Conservation (phyloP, 2,797 vertebrate species). For the Myotis vivesi region DNA sequence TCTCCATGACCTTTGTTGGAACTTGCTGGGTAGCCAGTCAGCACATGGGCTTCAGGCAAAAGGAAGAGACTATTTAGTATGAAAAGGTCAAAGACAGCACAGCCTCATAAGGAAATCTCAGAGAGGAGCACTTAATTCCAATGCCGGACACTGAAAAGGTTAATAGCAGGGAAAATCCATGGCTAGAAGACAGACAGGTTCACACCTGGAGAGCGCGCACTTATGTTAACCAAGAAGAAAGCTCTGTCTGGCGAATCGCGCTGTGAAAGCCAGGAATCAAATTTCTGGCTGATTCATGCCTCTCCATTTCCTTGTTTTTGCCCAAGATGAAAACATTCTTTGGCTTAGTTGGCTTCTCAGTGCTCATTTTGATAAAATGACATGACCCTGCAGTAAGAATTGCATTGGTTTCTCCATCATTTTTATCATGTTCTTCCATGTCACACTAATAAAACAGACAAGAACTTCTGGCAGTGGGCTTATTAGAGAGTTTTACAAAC, state of each 20-base stretch:
- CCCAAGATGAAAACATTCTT: neutral
- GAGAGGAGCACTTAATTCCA: conserved; percentile 35
- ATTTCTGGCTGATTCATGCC: neutral
- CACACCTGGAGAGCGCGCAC: neutral
- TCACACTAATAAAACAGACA: neutral
- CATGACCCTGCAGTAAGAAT: neutral
- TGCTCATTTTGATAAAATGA: neutral
- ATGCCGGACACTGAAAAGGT: conserved; percentile 45
- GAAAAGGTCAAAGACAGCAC: conserved; percentile 46
- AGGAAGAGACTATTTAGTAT: neutral
- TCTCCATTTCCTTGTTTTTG: neutral
- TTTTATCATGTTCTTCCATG: neutral
- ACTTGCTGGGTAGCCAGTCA: neutral
- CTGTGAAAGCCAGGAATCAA: neutral
- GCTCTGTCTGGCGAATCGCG: neutral
- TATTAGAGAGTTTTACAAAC: conserved; percentile 1
- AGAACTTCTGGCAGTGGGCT: neutral
- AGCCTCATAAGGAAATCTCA: conserved; percentile 32
- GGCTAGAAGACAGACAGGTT: neutral
- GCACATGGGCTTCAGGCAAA: neutral
- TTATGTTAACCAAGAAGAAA: neutral
- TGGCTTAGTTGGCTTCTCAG: neutral
- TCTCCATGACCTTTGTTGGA: conserved; percentile 22
- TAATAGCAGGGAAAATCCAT: conserved; percentile 3
- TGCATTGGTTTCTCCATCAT: neutral